Evolutionary conservation across 2,888 invertebrate genomes (phyloP).

Genomic region (Dioctria rufipes): DNA sequence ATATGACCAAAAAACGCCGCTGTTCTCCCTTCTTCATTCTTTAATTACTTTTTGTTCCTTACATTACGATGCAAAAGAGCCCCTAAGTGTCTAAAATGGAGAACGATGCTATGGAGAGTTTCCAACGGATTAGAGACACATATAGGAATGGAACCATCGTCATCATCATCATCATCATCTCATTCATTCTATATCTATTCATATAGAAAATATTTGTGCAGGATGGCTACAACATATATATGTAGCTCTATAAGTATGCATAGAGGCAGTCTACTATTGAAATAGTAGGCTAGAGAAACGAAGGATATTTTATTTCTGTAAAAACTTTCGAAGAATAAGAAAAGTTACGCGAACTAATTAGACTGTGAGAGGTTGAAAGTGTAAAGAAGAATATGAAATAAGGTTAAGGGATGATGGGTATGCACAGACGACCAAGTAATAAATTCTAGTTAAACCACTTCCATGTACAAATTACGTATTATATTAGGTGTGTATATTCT

Average conservation of each 20-base stretch:
- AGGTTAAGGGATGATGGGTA: conserved; percentile 5
- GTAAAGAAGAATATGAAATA: background rate
- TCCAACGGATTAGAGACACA: background rate
- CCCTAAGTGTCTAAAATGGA: conserved; percentile 1
- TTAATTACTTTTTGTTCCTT: conserved; percentile 46
- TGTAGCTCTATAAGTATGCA: too few relatives aligned
- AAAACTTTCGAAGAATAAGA: conserved; percentile 1
- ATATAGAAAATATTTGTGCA: too few relatives aligned
- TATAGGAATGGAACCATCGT: background rate
- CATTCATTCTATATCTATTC: too few relatives aligned
- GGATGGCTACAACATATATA: too few relatives aligned
- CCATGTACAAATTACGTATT: background rate
- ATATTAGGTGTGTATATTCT: too few relatives aligned
- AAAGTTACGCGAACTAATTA: conserved; percentile 18
- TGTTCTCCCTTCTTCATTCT: conserved; percentile 15
- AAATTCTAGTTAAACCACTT: conserved; percentile 13
- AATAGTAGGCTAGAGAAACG: background rate
- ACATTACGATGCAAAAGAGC: conserved; percentile 30
- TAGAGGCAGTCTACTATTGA: too few relatives aligned
- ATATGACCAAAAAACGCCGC: conserved; percentile 6
- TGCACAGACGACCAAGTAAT: background rate
- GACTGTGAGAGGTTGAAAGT: conserved; percentile 12
- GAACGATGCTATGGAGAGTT: background rate
- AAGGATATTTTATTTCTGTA: background rate
- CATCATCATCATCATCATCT: background rate